phyloP scores from a whole-genome alignment of 1,140 invertebrate species.

The Achatina immaculata region DNA sequence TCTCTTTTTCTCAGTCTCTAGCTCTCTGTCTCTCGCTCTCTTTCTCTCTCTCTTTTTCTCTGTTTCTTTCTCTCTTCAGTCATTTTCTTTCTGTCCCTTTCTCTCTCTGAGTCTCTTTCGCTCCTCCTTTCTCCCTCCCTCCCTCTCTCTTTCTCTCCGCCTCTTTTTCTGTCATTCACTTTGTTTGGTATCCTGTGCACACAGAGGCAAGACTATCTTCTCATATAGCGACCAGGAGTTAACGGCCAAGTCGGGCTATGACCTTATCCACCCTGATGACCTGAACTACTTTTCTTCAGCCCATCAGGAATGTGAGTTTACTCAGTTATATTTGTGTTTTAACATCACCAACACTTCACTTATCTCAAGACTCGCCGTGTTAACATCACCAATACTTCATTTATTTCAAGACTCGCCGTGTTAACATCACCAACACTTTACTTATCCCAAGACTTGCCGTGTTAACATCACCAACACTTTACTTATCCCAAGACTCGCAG shows the following conservation, averaged over 20 bases:
- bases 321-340: too few species aligned
- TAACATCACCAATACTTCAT: too few species aligned
- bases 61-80: background rate
- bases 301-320: slow-evolving; percentile 95
- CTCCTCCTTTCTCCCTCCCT: background rate
- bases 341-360: too few species aligned
- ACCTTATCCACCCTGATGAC: slow-evolving; percentile 97
- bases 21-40: background rate
- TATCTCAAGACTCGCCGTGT: too few species aligned
- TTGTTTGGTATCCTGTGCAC: slow-evolving; percentile 52
- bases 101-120: slow-evolving; percentile 13
- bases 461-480: too few species aligned
- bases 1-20: background rate
- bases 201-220: slow-evolving; percentile 92
- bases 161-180: background rate
- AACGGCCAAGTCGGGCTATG: slow-evolving; percentile 93
- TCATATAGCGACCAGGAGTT: slow-evolving; percentile 94
- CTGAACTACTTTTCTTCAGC: slow-evolving; percentile 97
- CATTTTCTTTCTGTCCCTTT: slow-evolving; percentile 1
- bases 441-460: too few species aligned
- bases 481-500: too few species aligned
- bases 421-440: too few species aligned
- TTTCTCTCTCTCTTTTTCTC: background rate
- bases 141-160: background rate
- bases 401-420: too few species aligned